Conservation (phyloP, 2,888 invertebrate genomes). For the Taenaris catops region DNA sequence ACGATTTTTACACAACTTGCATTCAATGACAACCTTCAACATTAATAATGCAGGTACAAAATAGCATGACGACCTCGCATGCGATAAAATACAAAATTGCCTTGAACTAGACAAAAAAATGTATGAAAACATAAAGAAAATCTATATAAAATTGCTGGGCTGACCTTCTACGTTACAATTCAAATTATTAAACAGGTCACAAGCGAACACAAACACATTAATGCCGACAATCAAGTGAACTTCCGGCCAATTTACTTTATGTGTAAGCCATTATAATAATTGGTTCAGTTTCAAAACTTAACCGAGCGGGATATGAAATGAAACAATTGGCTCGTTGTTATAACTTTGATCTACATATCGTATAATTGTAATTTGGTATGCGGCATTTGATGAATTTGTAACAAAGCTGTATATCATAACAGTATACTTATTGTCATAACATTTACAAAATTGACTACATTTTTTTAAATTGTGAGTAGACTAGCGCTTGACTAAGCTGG, state of each 20-base stretch:
- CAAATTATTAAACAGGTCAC: slow-evolving; percentile 27
- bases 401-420: neutral
- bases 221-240: slow-evolving; percentile 54
- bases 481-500: too few species aligned
- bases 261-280: slow-evolving; percentile 67
- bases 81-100: slow-evolving; percentile 4
- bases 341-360: slow-evolving; percentile 11
- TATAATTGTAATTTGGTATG: slow-evolving; percentile 2
- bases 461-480: too few species aligned
- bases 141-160: slow-evolving; percentile 13
- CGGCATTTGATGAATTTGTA: neutral
- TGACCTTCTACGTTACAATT: slow-evolving; percentile 19
- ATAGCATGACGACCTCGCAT: slow-evolving; percentile 1
- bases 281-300: slow-evolving; percentile 56
- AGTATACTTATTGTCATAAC: neutral
- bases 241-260: slow-evolving; percentile 64
- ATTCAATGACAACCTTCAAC: too few species aligned
- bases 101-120: slow-evolving; percentile 8
- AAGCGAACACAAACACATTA: slow-evolving; percentile 40
- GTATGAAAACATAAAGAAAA: slow-evolving; percentile 5
- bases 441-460: too few species aligned
- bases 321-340: slow-evolving; percentile 25
- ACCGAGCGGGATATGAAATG: slow-evolving; percentile 39
- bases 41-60: neutral
- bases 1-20: too few species aligned